Percentiles rank a stretch among this genome's conserved stretches.
Conservation (phyloP, 2,797 vertebrate species). For the Podarcis siculus region DNA sequence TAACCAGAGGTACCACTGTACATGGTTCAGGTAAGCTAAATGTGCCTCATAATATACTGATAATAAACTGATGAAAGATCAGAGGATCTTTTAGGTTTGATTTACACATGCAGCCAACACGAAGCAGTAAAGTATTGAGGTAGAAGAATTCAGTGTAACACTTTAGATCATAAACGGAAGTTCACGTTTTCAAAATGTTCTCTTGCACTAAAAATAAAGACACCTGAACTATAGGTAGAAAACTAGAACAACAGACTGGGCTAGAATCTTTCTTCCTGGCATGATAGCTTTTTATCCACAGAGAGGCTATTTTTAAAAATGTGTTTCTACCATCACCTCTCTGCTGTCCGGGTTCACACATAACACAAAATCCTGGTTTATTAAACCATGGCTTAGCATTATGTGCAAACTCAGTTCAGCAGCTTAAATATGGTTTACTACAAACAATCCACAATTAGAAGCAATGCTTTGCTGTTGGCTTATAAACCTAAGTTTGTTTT, state of each 20-base stretch:
- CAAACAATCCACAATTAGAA: too few relatives aligned
- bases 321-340: too few relatives aligned
- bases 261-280: background rate
- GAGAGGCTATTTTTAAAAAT: too few relatives aligned
- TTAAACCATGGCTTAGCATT: too few relatives aligned
- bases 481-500: too few relatives aligned
- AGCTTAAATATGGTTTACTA: too few relatives aligned
- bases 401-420: too few relatives aligned
- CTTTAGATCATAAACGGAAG: background rate
- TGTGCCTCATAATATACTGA: background rate
- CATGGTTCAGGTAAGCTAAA: background rate
- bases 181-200: background rate
- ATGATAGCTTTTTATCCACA: background rate
- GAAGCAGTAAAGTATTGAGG: background rate
- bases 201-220: background rate
- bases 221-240: background rate
- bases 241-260: background rate
- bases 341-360: background rate
- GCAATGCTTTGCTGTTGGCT: too few relatives aligned
- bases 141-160: background rate
- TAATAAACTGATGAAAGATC: background rate
- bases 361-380: too few relatives aligned
- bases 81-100: background rate
- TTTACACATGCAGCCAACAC: background rate
- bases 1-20: too few relatives aligned